These are phyloP conservation scores for Seriola dumerili DNA, from an alignment of 2,113 vertebrate species.

Conservation along the genomic window DNA sequence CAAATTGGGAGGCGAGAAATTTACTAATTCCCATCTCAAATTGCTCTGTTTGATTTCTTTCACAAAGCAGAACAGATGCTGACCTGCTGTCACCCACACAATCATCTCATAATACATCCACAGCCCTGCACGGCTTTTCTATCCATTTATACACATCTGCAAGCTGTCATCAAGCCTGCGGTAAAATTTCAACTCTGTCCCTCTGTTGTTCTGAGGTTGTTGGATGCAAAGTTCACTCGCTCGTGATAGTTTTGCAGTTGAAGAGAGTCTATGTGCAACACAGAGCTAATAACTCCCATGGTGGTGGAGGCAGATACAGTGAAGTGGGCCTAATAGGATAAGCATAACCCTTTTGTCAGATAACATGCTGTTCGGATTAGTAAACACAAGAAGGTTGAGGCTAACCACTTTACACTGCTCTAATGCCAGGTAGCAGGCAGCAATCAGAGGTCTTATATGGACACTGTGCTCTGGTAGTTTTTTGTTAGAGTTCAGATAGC, in stretches of 20 bases:
- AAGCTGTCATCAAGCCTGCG: neutral
- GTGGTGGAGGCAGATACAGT: constrained; percentile 29
- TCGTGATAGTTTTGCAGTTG: constrained; percentile 20
- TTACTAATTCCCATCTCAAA: constrained; percentile 36
- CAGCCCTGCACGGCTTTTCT: neutral
- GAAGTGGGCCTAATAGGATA: constrained; percentile 33
- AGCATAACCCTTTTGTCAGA: constrained; percentile 31
- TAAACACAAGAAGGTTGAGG: constrained; percentile 3
- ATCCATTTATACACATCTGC: neutral
- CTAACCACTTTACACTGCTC: neutral
- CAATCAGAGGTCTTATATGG: constrained; percentile 4
- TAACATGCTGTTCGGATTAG: neutral
- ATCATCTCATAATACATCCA: constrained; percentile 13
- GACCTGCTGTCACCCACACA: neutral
- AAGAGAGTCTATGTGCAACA: neutral
- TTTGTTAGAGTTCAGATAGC: constrained; percentile 28
- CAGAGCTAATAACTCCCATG: constrained; percentile 40
- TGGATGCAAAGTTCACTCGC: constrained; percentile 12
- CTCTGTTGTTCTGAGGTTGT: constrained; percentile 8
- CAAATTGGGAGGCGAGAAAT: constrained; percentile 33
- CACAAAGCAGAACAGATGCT: constrained; percentile 26
- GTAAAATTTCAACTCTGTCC: constrained; percentile 14
- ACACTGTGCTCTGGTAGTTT: constrained; percentile 6
- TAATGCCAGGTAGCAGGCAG: neutral
- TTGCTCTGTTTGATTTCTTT: constrained; percentile 46